phyloP scores from a whole-genome alignment of 2,797 vertebrate species.

The Rhincodon typus region DNA sequence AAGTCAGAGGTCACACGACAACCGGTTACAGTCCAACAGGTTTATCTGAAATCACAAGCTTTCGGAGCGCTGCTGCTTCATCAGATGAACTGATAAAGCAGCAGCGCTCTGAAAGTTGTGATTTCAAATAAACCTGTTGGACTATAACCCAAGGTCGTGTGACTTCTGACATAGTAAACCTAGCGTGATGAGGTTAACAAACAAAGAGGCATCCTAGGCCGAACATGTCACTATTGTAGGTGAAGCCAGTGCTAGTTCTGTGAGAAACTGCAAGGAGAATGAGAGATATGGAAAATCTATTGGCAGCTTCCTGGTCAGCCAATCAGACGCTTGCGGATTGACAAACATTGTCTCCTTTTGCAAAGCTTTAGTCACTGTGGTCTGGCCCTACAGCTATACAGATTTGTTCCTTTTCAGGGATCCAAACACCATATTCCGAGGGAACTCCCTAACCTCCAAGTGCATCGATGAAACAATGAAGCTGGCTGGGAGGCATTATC shows the following conservation, averaged over 20 bases:
- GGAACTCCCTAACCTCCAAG: constrained; percentile 93
- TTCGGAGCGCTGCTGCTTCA: too few species aligned
- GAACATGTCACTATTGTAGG: neutral
- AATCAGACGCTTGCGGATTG: neutral
- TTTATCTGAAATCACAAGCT: too few species aligned
- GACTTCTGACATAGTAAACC: too few species aligned
- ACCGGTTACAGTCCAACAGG: too few species aligned
- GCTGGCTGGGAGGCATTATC: constrained; percentile 94
- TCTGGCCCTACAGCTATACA: too few species aligned
- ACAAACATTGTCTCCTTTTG: neutral
- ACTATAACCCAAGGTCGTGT: too few species aligned
- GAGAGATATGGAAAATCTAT: neutral
- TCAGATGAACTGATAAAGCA: too few species aligned
- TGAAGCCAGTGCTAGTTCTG: neutral
- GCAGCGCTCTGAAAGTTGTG: too few species aligned
- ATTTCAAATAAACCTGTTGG: too few species aligned
- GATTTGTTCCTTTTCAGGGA: constrained; percentile 64
- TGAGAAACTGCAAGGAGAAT: neutral
- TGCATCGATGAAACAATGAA: constrained; percentile 99
- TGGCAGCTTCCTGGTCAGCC: neutral
- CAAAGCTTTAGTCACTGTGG: neutral
- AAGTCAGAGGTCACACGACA: too few species aligned
- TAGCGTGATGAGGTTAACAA: neutral
- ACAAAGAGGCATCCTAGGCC: neutral
- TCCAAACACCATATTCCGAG: constrained; percentile 97